Evolutionary conservation across 2,113 vertebrate genomes (phyloP), one percentile per base, ranked within the genome.

Genomic region (Xyliphius kryptos): DNA sequence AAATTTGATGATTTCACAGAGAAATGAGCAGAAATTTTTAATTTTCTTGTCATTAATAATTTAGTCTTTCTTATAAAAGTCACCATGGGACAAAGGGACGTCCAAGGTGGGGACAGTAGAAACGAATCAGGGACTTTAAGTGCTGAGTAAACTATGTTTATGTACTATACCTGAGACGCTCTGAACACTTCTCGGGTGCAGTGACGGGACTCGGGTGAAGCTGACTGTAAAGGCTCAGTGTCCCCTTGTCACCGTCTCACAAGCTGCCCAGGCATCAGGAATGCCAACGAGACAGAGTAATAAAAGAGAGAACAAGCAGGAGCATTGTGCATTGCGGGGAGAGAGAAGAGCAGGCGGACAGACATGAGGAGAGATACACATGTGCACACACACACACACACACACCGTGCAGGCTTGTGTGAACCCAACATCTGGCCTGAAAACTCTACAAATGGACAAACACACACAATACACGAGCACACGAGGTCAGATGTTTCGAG

Each of bases 201-300:
- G 50, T 48, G 21, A 13, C n/a, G n/a, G n/a, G n/a, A 60, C 10
- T 22, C n/a, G 4, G 17, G 37, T 50, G 52, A 22, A 26, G 20
- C 14, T 26, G 50, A 12, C 38, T n/a, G n/a, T n/a, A n/a, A n/a
- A n/a, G n/a, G n/a, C 47, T 44, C 54, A 64, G 26, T n/a, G 46
- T 15, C 5, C 48, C 16, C 43, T 37, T 56, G 57, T 66, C 38
- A 43, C 19, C 36, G 60, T 66, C 51, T 59, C 62, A 54, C n/a
- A 57, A 56, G 9, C 68, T 56, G 63, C 64, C 64, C 46, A 47
- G 64, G 70, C 70, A 73, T 60, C 62, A 79, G 79, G 83, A 87
- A 87, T 86, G 79, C 81, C 77, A 82, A n/a, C 80, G 76, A 66
- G 67, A n/a, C n/a, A 81, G 82, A 82, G 79, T 82, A 81, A 70